These are phyloP conservation scores for Drosophila teissieri DNA, from an alignment of 1,140 invertebrate genomes.

Conservation along the genomic window DNA sequence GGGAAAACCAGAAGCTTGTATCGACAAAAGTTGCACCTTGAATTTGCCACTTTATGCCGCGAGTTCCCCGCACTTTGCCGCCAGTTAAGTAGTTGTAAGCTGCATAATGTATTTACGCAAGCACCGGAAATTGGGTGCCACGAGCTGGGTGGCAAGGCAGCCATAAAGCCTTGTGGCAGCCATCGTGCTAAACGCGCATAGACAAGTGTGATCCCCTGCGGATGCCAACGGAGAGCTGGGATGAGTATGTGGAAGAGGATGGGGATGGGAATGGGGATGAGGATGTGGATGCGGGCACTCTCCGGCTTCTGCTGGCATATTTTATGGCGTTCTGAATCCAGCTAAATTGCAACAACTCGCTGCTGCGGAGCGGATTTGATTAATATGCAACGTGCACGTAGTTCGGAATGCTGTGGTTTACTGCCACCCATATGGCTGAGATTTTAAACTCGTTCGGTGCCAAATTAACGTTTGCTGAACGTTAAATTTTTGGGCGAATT, in stretches of 20 bases:
- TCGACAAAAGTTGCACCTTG: slow-evolving; percentile 76
- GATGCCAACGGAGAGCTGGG: slow-evolving; percentile 31
- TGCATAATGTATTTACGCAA: slow-evolving; percentile 82
- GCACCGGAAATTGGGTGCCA: slow-evolving; percentile 79
- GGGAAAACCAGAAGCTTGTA: slow-evolving; percentile 46
- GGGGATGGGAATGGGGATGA: slow-evolving; percentile 13
- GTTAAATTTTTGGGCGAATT: neutral
- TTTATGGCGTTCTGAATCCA: slow-evolving; percentile 70
- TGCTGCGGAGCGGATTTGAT: slow-evolving; percentile 42
- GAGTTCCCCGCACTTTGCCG: slow-evolving; percentile 23
- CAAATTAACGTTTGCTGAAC: neutral
- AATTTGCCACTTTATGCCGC: slow-evolving; percentile 72
- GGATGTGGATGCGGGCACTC: slow-evolving; percentile 29
- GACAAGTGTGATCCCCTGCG: slow-evolving; percentile 71
- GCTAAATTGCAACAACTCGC: slow-evolving; percentile 57
- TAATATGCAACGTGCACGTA: slow-evolving; percentile 52
- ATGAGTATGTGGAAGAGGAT: slow-evolving; percentile 3
- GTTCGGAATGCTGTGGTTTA: slow-evolving; percentile 23
- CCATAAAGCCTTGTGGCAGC: slow-evolving; percentile 54
- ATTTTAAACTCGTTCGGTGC: slow-evolving; percentile 12
- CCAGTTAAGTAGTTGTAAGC: slow-evolving; percentile 77
- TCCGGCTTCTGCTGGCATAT: slow-evolving; percentile 67
- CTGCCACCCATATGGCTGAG: slow-evolving; percentile 9
- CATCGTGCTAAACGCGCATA: slow-evolving; percentile 70
- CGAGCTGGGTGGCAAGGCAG: slow-evolving; percentile 32